Evolutionary conservation across 2,113 vertebrate genomes (phyloP), one percentile per base, ranked within the genome.

Genomic region (Melanerpes formicivorus): DNA sequence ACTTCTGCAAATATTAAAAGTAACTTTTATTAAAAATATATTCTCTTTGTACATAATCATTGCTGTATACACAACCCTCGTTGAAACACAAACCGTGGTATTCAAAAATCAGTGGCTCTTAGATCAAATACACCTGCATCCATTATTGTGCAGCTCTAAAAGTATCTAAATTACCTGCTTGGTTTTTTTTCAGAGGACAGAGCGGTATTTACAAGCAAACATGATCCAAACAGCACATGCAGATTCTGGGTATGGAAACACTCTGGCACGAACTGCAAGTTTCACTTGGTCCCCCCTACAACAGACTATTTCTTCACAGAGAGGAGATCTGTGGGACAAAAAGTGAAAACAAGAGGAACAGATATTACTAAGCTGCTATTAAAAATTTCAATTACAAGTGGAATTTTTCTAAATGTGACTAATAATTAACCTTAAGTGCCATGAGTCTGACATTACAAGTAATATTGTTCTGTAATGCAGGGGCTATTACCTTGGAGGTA

Each of bases 151-250:
- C 79, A 79, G 58, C 17, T 29, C 58, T 56, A 48, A 94, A 73
- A 88, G 93, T 52, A 40, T 79, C 27, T 7, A 72, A 84, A 23
- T 46, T 23, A 65, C 69, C 82, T 67, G 29, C 34, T 34, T 34
- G 32, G 6, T 30, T 42, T 67, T 86, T 42, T 76, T 90, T 99
- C 97, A 99, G 81, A 99, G 98, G 18, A 99, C 98, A 10, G 98
- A 99, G 77, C 98, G 98, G 88, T 99, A 99, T 98, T 99, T 99
- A 98, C 99, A 99, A 82, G 99, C 99, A 97, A 99, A 99, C 99
- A 99, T 99, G 93, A 99, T 98, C 99, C 99, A 99, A 90, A 99
- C 98, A 27, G 99, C 99, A 93, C 99, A 99, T 0, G 98, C 98
- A 52, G 98, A 98, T 95, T 99, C 99, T 22, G 99, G 99, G 92